Evolutionary conservation across 2,888 invertebrate species (phyloP), one percentile per base, ranked within the genome.

Genomic region (Formica aserva): DNA sequence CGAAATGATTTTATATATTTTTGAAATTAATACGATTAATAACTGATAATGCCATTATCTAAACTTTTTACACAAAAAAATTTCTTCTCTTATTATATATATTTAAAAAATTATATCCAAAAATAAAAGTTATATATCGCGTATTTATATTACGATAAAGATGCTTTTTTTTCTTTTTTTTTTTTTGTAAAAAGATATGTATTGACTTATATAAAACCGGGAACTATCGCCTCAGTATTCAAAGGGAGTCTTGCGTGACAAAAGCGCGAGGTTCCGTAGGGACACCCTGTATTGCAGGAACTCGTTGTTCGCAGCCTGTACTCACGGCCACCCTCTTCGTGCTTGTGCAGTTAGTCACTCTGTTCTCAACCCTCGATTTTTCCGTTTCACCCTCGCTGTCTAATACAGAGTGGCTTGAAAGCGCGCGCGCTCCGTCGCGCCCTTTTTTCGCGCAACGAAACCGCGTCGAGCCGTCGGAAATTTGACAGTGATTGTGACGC

Each of bases 261-360:
- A 71, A 78, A 41, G 52, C 32, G 18, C 35, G 13, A 48, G 29
- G 65, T 86, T 87, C 87, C 72, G 66, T 29, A 35, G 69, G 76
- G 82, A 83, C 90, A 90, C 87, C 87, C 86, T 83, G 80, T 89
- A 88, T 90, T 83, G 84, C 81, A 85, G 88, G 87, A 87, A 90
- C 91, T 92, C 86, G 88, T 90, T 91, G 92, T 92, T 92, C 90
- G 89, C 83, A 87, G 86, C 89, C 92, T 90, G 89, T 90, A 89
- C 91, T 83, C 90, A 84, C 75, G 84, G 84, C 87, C 84, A 89
- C 91, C 89, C 91, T 91, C 83, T 83, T 86, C 89, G 78, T 87
- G 87, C 89, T 88, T 85, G 89, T 88, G 80, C 89, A 91, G 92
- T 93, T 93, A 93, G 92, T 93, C 93, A 92, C 89, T 90, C 89